Base-by-base conservation (phyloP, 1,140 invertebrate genomes). In the Mycetomoellerius zeteki region DNA sequence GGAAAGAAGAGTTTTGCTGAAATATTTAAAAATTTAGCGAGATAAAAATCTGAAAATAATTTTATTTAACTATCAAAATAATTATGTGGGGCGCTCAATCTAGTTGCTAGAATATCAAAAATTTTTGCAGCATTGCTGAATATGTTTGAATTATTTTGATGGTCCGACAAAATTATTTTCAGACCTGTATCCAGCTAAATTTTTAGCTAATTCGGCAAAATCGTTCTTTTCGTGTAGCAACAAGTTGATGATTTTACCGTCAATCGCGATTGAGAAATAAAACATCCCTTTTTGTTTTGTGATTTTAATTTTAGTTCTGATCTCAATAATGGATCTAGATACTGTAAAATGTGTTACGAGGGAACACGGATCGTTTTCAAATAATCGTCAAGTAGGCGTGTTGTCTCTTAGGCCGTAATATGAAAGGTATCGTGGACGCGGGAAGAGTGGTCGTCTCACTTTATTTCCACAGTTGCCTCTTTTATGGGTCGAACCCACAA, bases 401-500 rank as follows among this genome's bases (percentile, higher is more conserved):
- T 90, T 87, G 86, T 90, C 78, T 85, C 52, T 90, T 64, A 86
- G 24, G 73, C 86, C 62, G 37, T 78, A 87, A 80, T 76, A 64
- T 24, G 71, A 58, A 75, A 85, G 65, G 47, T 54, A 58, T 88
- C 69, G 24, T 56, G 47, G 8, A 76, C 30, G 54, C 47, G 78
- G 43, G 47, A 62, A 67, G 62, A 85, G 76, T 67, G 30, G 64
- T 80, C 81, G 77, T 62, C 77, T 91, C 86, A 67, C 85, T 87
- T 87, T 89, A 90, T 89, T 90, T 87, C 80, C 78, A 60, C 24
- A 47, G 85, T 80, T 85, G 65, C 33, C 80, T 72, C 77, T 69
- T 90, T 90, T 90, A 90, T 65, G 86, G 76, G 65, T 50, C 88
- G 88, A 69, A 82, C 69, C 30, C 88, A 72, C 75, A 75, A 64